Evolutionary conservation across 2,797 vertebrate species (phyloP), one percentile per base, ranked within the genome.

Genomic region (Picus viridis): DNA sequence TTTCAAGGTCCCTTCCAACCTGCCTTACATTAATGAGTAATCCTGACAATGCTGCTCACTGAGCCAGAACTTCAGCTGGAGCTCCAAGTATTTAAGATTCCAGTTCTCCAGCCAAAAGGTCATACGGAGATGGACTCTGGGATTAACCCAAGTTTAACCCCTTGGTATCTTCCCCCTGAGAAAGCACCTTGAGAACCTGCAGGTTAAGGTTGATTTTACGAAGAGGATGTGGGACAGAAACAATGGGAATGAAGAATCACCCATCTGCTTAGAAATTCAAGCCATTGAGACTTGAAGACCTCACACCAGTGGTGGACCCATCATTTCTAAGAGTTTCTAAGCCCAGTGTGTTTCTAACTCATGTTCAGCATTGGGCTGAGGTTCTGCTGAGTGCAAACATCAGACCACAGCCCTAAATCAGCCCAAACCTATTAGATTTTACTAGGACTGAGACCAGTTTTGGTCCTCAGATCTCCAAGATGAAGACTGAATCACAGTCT

Each of bases 401-500:
- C 34, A 47, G 59, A 27, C 6, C 32, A 10, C 2, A 36, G 32
- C 65, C 47, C 54, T 43, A 30, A 4, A 43, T 49, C 12, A n/a
- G 9, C n/a, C 27, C 3, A 11, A 10, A 49, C 20, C 12, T 49
- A 9, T 26, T 26, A 1, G 6, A 12, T 63, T 63, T 57, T 14
- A 24, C 22, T 15, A 20, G 26, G 56, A 39, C 20, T 7, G 10
- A 43, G 27, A n/a, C 8, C 1, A 1, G 16, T n/a, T 36, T 27
- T 2, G 5, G 17, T 39, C 43, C 49, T 83, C 36, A 16, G 49
- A 30, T 24, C 34, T 73, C 43, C 24, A 20, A 20, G 43, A 29
- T 2, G 26, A 59, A 59, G 39, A 68, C 4, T 1, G 3, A 47
- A 39, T 8, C 58, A 8, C 0, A 1, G 32, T 6, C 5, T 27